phyloP scores from a whole-genome alignment of 2,113 vertebrate genomes.

The Pomatorhinus ruficollis region DNA sequence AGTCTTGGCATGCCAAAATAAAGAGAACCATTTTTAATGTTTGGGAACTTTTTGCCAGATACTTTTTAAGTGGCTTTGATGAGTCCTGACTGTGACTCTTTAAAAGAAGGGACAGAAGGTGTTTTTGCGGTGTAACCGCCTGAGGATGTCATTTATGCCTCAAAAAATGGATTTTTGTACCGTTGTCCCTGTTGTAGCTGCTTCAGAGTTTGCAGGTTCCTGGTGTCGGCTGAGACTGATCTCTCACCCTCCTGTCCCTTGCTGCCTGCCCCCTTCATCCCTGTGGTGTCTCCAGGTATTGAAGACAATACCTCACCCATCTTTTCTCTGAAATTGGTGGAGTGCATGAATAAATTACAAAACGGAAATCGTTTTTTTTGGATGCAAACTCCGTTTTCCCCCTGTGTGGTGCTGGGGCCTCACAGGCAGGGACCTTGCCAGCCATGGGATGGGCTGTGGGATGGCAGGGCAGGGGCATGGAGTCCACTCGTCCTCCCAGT shows the following conservation, averaged over 20 bases:
- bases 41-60: conserved; percentile 59
- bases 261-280: background rate
- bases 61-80: conserved; percentile 59
- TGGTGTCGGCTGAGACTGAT: background rate
- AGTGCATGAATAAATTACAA: background rate
- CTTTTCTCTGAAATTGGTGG: background rate
- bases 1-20: conserved; percentile 61
- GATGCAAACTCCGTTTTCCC: background rate
- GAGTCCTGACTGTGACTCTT: conserved; percentile 43
- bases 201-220: background rate
- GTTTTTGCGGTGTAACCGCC: background rate
- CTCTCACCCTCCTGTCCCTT: background rate
- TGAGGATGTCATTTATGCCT: background rate
- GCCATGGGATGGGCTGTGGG: background rate
- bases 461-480: background rate
- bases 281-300: background rate
- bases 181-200: background rate
- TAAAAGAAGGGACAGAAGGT: conserved; percentile 49
- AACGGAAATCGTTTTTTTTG: background rate
- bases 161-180: background rate
- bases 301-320: background rate
- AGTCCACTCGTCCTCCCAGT: accelerated
- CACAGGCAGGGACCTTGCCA: background rate
- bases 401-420: background rate
- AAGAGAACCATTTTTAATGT: conserved; percentile 61